A percentile compares a stretch with the other conserved stretches of the same genome.
Evolutionary conservation across 2,113 vertebrate species (phyloP).

Genomic region (Onychostruthus taczanowskii): DNA sequence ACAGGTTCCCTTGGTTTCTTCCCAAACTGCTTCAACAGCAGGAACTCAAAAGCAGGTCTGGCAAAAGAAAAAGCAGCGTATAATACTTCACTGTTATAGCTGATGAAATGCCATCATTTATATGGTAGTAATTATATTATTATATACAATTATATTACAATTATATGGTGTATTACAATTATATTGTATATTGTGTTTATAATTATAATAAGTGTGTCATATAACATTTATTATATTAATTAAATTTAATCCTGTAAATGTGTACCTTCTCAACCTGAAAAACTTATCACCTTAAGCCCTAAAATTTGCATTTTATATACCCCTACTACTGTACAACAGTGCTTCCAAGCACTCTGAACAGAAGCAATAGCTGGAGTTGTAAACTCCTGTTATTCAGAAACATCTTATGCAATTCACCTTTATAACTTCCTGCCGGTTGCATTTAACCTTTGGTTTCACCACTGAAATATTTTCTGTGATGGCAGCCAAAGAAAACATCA

Average conservation of each 20-base stretch:
- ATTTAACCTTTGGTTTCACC: constrained; percentile 36
- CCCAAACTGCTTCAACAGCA: background rate
- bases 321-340: background rate
- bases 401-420: constrained; percentile 31
- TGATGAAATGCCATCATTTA: background rate
- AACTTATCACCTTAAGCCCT: background rate
- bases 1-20: background rate
- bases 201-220: too few species aligned
- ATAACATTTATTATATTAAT: background rate
- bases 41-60: background rate
- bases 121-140: background rate
- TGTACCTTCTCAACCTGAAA: background rate
- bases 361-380: background rate
- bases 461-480: constrained; percentile 37
- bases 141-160: too few species aligned
- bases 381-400: constrained; percentile 34
- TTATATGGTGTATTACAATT: background rate
- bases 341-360: background rate
- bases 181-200: background rate
- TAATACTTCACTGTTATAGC: background rate
- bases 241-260: background rate
- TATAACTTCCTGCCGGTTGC: constrained; percentile 45
- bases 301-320: background rate
- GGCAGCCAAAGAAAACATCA: constrained; percentile 29
- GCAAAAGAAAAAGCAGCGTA: background rate